Conservation (phyloP, 2,797 vertebrate species). For the Linurgus olivaceus region DNA sequence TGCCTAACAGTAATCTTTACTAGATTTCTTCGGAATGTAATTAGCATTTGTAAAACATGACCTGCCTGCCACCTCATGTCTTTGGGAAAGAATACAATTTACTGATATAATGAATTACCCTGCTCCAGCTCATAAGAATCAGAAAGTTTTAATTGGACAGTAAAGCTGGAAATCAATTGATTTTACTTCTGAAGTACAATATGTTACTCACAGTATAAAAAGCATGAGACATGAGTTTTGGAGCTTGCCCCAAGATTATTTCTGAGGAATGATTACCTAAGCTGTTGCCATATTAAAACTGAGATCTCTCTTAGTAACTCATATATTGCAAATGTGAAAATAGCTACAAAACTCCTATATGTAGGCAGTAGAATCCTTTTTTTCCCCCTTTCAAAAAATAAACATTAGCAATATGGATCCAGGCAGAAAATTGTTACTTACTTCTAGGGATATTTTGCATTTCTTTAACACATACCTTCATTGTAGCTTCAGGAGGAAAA, state of each 20-base stretch:
- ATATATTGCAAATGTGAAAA: not conserved
- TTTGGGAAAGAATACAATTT: not conserved
- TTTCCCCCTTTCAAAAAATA: not conserved
- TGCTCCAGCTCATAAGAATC: not conserved
- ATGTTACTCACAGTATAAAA: conserved; percentile 9
- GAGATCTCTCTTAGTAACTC: conserved; percentile 23
- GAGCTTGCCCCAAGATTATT: conserved; percentile 3
- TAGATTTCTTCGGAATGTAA: not conserved
- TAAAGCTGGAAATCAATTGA: not conserved
- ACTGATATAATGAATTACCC: not conserved
- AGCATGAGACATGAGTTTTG: not conserved
- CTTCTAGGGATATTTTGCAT: not conserved
- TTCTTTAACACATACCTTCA: not conserved
- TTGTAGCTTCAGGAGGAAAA: not conserved
- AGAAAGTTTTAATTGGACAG: not conserved
- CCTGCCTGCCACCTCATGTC: not conserved
- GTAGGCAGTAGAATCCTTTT: not conserved
- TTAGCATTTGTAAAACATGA: not conserved
- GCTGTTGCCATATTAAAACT: not conserved
- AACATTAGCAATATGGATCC: not conserved
- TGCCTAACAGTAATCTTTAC: not conserved
- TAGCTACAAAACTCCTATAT: not conserved
- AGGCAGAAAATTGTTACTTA: not conserved
- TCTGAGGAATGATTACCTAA: not conserved
- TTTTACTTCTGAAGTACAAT: not conserved